phyloP scores from a whole-genome alignment of 2,113 vertebrate species.

The Sinocyclocheilus anophthalmus region DNA sequence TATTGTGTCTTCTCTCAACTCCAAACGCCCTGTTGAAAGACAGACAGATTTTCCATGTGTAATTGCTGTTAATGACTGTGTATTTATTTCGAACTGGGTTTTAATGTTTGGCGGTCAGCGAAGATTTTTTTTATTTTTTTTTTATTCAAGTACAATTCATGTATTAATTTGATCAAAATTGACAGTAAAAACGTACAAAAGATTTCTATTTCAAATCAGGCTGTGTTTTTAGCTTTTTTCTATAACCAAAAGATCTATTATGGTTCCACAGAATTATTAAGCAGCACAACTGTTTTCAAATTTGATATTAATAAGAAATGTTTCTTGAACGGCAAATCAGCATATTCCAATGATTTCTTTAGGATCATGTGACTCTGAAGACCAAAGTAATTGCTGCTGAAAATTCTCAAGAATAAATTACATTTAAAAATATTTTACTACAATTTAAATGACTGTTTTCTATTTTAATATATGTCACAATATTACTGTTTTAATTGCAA shows the following conservation, averaged over 20 bases:
- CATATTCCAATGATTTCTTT: not conserved
- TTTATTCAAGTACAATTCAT: not conserved
- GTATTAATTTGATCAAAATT: not conserved
- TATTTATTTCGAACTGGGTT: not conserved
- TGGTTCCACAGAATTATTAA: not conserved
- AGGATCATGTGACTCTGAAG: not conserved
- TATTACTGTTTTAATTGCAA: not conserved
- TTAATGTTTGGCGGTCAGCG: not conserved
- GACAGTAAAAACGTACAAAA: not conserved
- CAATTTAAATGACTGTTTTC: too few relatives aligned
- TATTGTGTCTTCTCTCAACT: constrained; percentile 96
- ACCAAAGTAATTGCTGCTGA: not conserved
- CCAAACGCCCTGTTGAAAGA: constrained; percentile 83
- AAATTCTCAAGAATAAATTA: not conserved
- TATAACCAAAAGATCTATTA: too few relatives aligned
- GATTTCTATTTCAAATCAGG: not conserved
- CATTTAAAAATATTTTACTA: not conserved
- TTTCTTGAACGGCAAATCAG: not conserved
- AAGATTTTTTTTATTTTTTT: not conserved
- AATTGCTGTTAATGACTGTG: not conserved
- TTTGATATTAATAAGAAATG: too few relatives aligned
- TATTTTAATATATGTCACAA: not conserved
- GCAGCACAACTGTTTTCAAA: not conserved
- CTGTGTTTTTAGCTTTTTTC: too few relatives aligned
- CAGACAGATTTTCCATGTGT: not conserved